phyloP scores from a whole-genome alignment of 2,113 vertebrate species.

The Entomyzon cyanotis region DNA sequence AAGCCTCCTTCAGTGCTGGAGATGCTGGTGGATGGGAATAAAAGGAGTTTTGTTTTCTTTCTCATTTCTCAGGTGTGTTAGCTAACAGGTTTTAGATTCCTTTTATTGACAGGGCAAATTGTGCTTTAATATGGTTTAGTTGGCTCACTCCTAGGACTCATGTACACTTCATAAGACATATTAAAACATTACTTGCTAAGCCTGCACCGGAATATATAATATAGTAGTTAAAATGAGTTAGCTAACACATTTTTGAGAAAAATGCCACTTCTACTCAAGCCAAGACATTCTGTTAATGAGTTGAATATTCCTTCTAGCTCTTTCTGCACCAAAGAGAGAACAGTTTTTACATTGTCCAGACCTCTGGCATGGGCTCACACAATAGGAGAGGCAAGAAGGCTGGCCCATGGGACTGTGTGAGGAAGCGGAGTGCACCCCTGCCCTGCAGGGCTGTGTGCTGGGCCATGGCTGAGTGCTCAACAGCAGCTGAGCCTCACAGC shows the following conservation, averaged over 20 bases:
- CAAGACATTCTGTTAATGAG: slow-evolving; percentile 53
- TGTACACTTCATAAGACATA: slow-evolving; percentile 10
- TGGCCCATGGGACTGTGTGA: not conserved
- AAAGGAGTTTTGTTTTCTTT: slow-evolving; percentile 28
- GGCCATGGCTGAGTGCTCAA: fast-evolving
- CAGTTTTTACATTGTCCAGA: not conserved
- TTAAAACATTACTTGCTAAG: slow-evolving; percentile 37
- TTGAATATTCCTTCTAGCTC: slow-evolving; percentile 22
- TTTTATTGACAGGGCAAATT: slow-evolving; percentile 22
- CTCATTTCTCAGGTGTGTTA: not conserved
- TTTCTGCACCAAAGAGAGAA: not conserved
- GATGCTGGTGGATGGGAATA: not conserved
- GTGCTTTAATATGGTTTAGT: slow-evolving; percentile 22
- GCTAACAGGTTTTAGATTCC: slow-evolving; percentile 12
- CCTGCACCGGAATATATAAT: not conserved
- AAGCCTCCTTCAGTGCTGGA: not conserved
- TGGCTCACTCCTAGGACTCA: slow-evolving; percentile 12
- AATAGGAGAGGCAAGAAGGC: not conserved
- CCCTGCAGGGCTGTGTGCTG: not conserved
- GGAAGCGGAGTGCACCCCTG: not conserved
- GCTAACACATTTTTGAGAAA: slow-evolving; percentile 51
- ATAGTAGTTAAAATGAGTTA: slow-evolving; percentile 26
- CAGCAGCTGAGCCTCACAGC: not conserved
- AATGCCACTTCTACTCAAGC: slow-evolving; percentile 25
- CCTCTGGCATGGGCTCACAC: not conserved